These are phyloP conservation scores for Theropithecus gelada DNA, from an alignment of 2,113 vertebrate species.

Conservation along the genomic window DNA sequence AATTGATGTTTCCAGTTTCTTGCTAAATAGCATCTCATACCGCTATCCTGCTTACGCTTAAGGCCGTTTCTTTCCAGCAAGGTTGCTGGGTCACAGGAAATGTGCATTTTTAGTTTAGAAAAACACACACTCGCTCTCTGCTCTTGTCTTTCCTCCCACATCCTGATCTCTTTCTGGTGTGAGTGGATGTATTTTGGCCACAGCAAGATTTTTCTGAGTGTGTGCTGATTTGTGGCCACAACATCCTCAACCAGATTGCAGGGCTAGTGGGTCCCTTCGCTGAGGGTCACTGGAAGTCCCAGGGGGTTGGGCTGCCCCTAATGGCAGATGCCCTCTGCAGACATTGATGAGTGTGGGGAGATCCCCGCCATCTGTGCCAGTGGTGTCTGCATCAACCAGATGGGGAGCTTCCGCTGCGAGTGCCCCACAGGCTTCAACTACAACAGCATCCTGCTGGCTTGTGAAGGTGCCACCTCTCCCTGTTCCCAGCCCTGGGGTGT, in stretches of 20 bases:
- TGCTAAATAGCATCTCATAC: no score
- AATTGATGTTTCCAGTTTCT: not conserved
- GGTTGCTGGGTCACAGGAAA: not conserved
- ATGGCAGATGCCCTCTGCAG: slow-evolving; percentile 73
- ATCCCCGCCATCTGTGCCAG: slow-evolving; percentile 93
- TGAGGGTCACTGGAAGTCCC: not conserved
- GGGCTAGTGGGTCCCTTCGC: not conserved
- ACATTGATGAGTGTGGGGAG: slow-evolving; percentile 95
- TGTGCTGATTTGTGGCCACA: not conserved
- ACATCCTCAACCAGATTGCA: no score
- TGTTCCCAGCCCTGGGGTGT: not conserved
- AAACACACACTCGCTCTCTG: not conserved
- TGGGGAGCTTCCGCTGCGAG: slow-evolving; percentile 95
- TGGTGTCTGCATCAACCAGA: slow-evolving; percentile 95
- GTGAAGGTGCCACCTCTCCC: slow-evolving; percentile 88
- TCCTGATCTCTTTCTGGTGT: not conserved
- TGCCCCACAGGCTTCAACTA: slow-evolving; percentile 95
- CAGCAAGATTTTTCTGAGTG: fast-evolving
- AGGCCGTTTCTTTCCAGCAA: not conserved
- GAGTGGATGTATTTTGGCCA: not conserved
- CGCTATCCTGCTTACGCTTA: not conserved
- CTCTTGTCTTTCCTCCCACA: not conserved
- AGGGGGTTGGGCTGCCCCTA: not conserved
- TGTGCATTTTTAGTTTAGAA: not conserved
- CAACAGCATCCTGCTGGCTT: slow-evolving; percentile 93